A percentile compares a stretch with the other conserved stretches of the same genome.
Evolutionary conservation across 1,140 invertebrate species (phyloP).

Genomic region (Sesamia nonagrioides): DNA sequence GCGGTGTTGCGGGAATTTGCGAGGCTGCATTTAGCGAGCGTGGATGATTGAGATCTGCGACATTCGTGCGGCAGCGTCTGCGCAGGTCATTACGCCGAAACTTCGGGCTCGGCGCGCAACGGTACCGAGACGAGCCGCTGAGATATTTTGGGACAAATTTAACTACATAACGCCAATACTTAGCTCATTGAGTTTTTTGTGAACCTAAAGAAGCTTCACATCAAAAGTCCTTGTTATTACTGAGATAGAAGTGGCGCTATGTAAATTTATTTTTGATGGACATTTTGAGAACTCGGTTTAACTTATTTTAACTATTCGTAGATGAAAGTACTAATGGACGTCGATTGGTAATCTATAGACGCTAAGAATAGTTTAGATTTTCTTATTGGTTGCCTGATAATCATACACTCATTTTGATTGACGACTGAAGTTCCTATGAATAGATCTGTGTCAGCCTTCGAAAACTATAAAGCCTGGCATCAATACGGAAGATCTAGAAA

Average conservation of each 20-base stretch:
- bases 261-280: slow-evolving; percentile 38
- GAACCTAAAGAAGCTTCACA: not conserved
- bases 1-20: slow-evolving; percentile 52
- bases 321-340: slow-evolving; percentile 40
- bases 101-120: slow-evolving; percentile 49
- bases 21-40: slow-evolving; percentile 58
- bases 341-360: slow-evolving; percentile 15
- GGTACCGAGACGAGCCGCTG: slow-evolving; percentile 39
- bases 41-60: slow-evolving; percentile 71
- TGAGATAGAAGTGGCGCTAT: not conserved
- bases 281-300: slow-evolving; percentile 43
- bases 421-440: slow-evolving; percentile 43
- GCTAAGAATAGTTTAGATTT: slow-evolving; percentile 34
- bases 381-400: slow-evolving; percentile 41
- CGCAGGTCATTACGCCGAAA: slow-evolving; percentile 80
- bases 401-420: slow-evolving; percentile 53
- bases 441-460: slow-evolving; percentile 47
- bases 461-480: slow-evolving; percentile 39
- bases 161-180: slow-evolving; percentile 17
- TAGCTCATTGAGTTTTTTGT: not conserved
- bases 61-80: slow-evolving; percentile 63
- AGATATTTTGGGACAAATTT: slow-evolving; percentile 51
- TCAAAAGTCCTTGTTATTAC: slow-evolving; percentile 9
- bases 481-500: slow-evolving; percentile 39
- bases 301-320: slow-evolving; percentile 26